A percentile compares a stretch with the other conserved stretches of the same genome.
These are phyloP conservation scores for Drepana falcataria DNA, from an alignment of 2,888 invertebrate species.

Conservation along the genomic window DNA sequence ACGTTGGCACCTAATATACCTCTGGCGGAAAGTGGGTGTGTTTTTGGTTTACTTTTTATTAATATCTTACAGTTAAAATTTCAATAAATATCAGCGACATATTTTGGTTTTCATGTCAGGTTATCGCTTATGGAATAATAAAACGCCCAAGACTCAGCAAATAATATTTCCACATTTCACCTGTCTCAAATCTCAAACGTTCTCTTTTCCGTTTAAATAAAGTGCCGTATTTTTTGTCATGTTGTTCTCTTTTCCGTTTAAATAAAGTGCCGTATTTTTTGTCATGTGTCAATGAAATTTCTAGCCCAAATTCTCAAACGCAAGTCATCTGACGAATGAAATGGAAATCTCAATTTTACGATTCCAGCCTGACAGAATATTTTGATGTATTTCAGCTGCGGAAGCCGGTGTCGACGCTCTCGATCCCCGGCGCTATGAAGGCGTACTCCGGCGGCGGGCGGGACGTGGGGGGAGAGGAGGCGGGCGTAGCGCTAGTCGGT, in stretches of 20 bases:
- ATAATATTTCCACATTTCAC: too few species aligned
- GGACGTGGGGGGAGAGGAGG: conserved; percentile 85
- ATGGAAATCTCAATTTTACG: conserved; percentile 12
- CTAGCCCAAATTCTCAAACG: background rate
- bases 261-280: background rate
- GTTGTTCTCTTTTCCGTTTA: background rate
- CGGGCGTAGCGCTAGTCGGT: conserved; percentile 92
- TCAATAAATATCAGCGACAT: too few species aligned
- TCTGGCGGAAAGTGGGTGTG: too few species aligned
- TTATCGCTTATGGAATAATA: too few species aligned
- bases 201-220: background rate
- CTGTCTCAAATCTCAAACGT: background rate
- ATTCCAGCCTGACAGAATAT: conserved; percentile 14
- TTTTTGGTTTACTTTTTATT: too few species aligned
- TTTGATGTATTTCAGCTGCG: conserved; percentile 86
- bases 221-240: background rate
- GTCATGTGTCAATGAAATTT: background rate
- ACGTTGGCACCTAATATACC: too few species aligned
- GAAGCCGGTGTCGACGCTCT: conserved; percentile 98
- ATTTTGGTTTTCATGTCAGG: too few species aligned
- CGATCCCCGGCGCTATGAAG: conserved; percentile 97
- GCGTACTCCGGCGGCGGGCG: conserved; percentile 81
- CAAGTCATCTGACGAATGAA: conserved; percentile 10
- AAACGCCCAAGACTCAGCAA: too few species aligned
- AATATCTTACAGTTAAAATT: too few species aligned